Percentiles rank a stretch among this genome's conserved stretches.
phyloP scores from a whole-genome alignment of 2,113 vertebrate species.

The Gambusia holbrooki region DNA sequence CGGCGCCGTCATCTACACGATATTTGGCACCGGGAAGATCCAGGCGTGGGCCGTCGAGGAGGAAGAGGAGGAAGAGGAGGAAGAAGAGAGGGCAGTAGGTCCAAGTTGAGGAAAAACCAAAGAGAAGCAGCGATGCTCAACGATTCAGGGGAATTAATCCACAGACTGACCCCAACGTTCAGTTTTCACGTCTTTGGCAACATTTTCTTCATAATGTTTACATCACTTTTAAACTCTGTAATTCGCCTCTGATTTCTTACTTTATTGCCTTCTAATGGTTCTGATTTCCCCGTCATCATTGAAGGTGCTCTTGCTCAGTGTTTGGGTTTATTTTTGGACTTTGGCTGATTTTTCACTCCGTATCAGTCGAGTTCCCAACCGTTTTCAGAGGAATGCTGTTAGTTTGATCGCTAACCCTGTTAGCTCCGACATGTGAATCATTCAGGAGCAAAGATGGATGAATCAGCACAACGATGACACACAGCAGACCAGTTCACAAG shows the following conservation, averaged over 20 bases:
- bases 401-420: too few species aligned
- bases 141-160: too few species aligned
- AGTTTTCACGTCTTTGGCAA: neutral
- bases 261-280: neutral
- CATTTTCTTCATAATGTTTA: neutral
- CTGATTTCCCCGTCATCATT: neutral
- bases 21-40: slow-evolving; percentile 74
- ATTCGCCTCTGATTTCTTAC: neutral
- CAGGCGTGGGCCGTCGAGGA: slow-evolving; percentile 79
- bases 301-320: neutral
- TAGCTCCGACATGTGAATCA: too few species aligned
- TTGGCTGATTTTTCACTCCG: neutral
- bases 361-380: neutral
- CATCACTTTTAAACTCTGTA: neutral
- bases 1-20: slow-evolving; percentile 71
- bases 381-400: neutral
- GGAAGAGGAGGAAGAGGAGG: slow-evolving; percentile 58
- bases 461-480: too few species aligned
- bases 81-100: slow-evolving; percentile 5
- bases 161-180: neutral
- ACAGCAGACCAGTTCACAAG: too few species aligned
- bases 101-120: neutral
- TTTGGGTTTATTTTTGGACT: neutral
- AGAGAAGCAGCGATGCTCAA: neutral
- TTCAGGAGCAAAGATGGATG: too few species aligned